Evolutionary conservation across 2,797 vertebrate species (phyloP).

Genomic region (Triplophysa bombifrons): DNA sequence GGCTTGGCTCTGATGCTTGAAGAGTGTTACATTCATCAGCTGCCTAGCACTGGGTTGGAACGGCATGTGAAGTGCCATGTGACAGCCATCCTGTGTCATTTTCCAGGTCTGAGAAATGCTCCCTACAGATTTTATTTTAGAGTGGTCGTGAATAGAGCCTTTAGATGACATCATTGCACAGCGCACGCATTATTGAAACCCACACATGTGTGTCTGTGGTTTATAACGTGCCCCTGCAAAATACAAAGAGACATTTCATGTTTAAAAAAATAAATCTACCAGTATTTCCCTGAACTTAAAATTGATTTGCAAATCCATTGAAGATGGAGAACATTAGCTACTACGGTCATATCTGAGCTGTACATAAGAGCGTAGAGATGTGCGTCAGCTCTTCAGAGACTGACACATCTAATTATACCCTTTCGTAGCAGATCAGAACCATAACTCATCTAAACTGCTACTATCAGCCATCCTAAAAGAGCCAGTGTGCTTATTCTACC

Average conservation of each 20-base stretch:
- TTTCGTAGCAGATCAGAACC: conserved; percentile 34
- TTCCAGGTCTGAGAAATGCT: conserved; percentile 15
- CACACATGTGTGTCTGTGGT: conserved; percentile 21
- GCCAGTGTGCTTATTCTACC: background rate
- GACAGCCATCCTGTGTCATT: conserved; percentile 14
- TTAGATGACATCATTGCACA: conserved; percentile 13
- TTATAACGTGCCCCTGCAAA: conserved; percentile 22
- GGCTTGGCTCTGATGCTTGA: conserved; percentile 57
- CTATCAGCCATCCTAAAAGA: background rate
- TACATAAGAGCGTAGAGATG: conserved; percentile 16
- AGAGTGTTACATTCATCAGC: conserved; percentile 49
- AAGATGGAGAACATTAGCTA: conserved; percentile 9
- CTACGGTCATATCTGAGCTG: conserved; percentile 6
- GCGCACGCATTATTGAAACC: background rate
- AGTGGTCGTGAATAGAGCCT: background rate
- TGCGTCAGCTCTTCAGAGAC: conserved; percentile 17
- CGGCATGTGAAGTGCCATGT: conserved; percentile 6
- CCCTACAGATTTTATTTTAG: conserved; percentile 1
- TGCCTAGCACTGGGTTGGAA: conserved; percentile 16
- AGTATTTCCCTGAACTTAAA: background rate
- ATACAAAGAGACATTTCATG: background rate
- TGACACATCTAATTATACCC: conserved; percentile 33
- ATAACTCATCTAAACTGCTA: conserved; percentile 14
- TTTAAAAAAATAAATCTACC: background rate
- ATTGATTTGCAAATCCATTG: conserved; percentile 6